Evolutionary conservation across 2,797 vertebrate species (phyloP).

Genomic region (Macropodus opercularis): DNA sequence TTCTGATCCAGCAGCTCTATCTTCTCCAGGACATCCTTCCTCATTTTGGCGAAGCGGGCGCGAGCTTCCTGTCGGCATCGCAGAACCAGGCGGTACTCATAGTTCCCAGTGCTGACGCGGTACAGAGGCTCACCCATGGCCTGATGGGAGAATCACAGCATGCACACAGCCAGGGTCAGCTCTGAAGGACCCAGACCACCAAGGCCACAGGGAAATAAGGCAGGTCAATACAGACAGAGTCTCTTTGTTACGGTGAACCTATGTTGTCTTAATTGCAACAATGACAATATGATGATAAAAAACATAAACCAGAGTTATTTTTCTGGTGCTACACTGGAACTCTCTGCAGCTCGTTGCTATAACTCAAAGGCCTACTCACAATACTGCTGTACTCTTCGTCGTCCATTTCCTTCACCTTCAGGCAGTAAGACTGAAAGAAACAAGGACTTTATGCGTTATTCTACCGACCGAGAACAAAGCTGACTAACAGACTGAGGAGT

Average conservation of each 20-base stretch:
- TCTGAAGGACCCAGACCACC: too few species aligned
- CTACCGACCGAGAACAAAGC: neutral
- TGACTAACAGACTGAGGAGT: neutral
- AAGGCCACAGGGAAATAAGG: too few species aligned
- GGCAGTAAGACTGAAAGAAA: constrained; percentile 91
- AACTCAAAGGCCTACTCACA: too few species aligned
- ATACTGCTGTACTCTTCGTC: constrained; percentile 99
- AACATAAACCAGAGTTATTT: too few species aligned
- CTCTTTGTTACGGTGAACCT: too few species aligned
- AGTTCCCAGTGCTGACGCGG: constrained; percentile 96
- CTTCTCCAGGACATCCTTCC: constrained; percentile 98
- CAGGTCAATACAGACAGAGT: too few species aligned
- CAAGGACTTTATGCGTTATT: neutral
- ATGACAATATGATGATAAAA: too few species aligned
- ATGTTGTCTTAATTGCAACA: too few species aligned
- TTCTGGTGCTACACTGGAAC: neutral
- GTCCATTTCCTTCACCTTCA: constrained; percentile 99
- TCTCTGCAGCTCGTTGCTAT: too few species aligned
- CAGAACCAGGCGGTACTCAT: constrained; percentile 94
- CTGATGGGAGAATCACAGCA: constrained; percentile 70
- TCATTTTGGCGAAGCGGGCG: constrained; percentile 95
- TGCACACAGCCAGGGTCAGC: too few species aligned
- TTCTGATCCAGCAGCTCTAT: constrained; percentile 98
- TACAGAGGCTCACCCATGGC: constrained; percentile 96
- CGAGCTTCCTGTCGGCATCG: constrained; percentile 97